These are phyloP conservation scores for Eleginops maclovinus DNA, from an alignment of 2,113 vertebrate species.

Conservation along the genomic window DNA sequence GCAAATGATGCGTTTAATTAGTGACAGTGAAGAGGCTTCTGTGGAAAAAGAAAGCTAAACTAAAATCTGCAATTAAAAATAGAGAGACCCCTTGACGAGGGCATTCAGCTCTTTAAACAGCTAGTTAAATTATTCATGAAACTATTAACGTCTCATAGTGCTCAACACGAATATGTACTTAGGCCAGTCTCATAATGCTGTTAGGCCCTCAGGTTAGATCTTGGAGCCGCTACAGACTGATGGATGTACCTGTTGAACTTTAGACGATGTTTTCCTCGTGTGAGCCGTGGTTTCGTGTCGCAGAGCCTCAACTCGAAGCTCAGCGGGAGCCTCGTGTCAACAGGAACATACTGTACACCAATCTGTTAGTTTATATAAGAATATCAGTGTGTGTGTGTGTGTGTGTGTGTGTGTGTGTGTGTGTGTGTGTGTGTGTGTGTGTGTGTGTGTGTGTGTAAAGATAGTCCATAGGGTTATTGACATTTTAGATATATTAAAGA, in stretches of 20 bases:
- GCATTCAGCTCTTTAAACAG: constrained; percentile 26
- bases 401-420: neutral
- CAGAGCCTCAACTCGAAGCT: constrained; percentile 6
- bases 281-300: neutral
- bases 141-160: constrained; percentile 58
- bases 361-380: constrained; percentile 26
- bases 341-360: constrained; percentile 25
- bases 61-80: constrained; percentile 15
- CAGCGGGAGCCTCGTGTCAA: constrained; percentile 38
- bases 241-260: neutral
- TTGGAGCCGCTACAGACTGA: neutral
- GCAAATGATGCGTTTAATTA: constrained; percentile 3
- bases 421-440: neutral
- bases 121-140: constrained; percentile 71
- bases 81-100: constrained; percentile 27
- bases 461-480: no score
- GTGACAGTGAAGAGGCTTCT: neutral
- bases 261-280: neutral
- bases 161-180: neutral
- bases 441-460: no score
- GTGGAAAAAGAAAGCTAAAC: neutral
- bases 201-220: neutral
- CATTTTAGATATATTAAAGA: no score
- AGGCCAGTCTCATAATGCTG: neutral
- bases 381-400: neutral